Conservation (phyloP, 2,113 vertebrate species). For the Sylvicapra grimmia region DNA sequence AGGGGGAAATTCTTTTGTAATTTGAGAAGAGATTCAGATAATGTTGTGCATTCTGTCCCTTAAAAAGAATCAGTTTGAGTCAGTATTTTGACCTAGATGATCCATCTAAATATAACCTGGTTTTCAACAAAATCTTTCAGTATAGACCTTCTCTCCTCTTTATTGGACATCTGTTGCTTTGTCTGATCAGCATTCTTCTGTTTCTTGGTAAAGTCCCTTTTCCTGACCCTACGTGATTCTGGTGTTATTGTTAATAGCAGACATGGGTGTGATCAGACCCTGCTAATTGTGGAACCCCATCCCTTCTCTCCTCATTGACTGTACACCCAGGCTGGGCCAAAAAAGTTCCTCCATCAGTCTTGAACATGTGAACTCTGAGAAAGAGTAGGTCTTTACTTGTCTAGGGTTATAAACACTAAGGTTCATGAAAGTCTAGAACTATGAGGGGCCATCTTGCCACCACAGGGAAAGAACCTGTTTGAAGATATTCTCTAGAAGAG, state of each 20-base stretch:
- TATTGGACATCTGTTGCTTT: not conserved
- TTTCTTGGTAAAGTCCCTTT: not conserved
- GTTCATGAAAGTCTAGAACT: not conserved
- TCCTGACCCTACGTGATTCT: not conserved
- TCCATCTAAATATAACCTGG: not conserved
- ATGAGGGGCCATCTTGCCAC: not conserved
- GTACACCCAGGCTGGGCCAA: not conserved
- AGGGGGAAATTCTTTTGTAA: not conserved
- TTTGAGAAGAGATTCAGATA: not conserved
- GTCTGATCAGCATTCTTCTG: not conserved
- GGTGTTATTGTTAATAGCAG: not conserved
- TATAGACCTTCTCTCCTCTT: not conserved
- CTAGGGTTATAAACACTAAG: not conserved
- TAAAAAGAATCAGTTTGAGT: not conserved
- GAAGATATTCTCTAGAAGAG: not conserved
- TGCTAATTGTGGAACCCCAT: not conserved
- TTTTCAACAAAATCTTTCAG: not conserved
- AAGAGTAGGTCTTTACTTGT: not conserved
- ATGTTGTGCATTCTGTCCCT: not conserved
- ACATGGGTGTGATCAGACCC: not conserved
- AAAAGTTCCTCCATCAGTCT: not conserved
- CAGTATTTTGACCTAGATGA: not conserved
- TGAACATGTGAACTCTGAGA: not conserved
- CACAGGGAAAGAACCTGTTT: not conserved
- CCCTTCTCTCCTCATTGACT: not conserved